phyloP scores from a whole-genome alignment of 2,113 vertebrate genomes.

The Corynorhinus townsendii region DNA sequence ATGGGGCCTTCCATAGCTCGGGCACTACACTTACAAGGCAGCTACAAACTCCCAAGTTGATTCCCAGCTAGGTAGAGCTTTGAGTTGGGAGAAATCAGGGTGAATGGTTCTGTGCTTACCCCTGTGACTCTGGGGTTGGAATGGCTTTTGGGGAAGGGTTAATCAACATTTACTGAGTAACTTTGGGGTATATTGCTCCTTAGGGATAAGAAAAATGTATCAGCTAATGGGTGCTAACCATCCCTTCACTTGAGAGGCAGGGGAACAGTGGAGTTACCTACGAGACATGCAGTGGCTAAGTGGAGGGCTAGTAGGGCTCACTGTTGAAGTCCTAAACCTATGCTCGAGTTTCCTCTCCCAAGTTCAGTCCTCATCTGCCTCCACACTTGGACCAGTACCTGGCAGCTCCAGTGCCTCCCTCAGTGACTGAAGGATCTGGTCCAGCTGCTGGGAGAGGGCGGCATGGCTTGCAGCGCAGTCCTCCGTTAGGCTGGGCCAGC shows the following conservation, averaged over 20 bases:
- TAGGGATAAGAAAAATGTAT: not conserved
- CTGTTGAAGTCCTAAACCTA: not conserved
- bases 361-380: not conserved
- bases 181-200: not conserved
- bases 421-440: slow-evolving; percentile 83
- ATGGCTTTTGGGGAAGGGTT: not conserved
- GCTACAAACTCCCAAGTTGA: not conserved
- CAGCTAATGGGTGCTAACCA: not conserved
- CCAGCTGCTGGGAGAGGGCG: slow-evolving; percentile 83
- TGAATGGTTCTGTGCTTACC: not conserved
- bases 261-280: not conserved
- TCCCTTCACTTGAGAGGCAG: not conserved
- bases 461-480: slow-evolving; percentile 85
- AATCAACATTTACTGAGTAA: not conserved
- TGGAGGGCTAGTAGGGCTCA: not conserved
- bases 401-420: slow-evolving; percentile 75
- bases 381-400: slow-evolving; percentile 77
- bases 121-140: not conserved
- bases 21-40: not conserved
- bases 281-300: not conserved
- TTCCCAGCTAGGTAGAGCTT: not conserved
- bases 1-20: not conserved
- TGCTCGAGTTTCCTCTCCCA: not conserved
- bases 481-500: slow-evolving; percentile 85
- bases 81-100: not conserved